These are phyloP conservation scores for Ibycter americanus DNA, from an alignment of 2,797 vertebrate species.

Conservation along the genomic window DNA sequence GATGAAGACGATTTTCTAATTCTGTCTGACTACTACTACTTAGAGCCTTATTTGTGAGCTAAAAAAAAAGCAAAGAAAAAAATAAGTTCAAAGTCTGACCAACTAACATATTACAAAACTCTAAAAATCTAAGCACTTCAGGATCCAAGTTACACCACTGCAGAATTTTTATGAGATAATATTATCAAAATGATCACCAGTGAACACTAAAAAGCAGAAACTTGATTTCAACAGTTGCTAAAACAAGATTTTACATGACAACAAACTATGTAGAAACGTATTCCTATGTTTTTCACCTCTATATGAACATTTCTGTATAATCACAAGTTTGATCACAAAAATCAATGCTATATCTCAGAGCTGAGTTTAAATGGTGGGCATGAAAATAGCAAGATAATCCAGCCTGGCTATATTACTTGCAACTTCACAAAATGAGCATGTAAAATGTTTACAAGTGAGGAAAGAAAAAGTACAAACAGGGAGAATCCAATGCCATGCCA, in stretches of 20 bases:
- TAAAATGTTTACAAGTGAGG: background rate
- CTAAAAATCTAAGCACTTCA: background rate
- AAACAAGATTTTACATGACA: background rate
- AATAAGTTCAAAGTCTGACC: background rate
- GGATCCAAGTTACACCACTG: background rate
- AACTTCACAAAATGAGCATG: background rate
- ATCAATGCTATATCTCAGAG: background rate
- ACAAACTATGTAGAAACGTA: background rate
- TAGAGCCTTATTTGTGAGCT: slow-evolving; percentile 96
- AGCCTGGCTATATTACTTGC: background rate
- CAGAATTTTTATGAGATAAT: background rate
- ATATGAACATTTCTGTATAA: background rate
- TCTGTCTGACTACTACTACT: slow-evolving; percentile 92
- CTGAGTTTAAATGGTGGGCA: background rate
- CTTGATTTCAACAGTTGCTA: background rate
- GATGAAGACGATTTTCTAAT: slow-evolving; percentile 94
- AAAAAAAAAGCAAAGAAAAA: background rate
- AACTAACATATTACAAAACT: background rate
- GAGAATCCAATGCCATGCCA: background rate
- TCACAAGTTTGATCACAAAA: background rate
- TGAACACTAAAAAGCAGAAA: background rate
- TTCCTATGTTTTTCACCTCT: background rate
- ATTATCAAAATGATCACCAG: background rate
- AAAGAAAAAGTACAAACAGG: background rate
- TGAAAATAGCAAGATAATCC: background rate